Conservation (phyloP, 2,113 vertebrate species). For the Psophia crepitans region DNA sequence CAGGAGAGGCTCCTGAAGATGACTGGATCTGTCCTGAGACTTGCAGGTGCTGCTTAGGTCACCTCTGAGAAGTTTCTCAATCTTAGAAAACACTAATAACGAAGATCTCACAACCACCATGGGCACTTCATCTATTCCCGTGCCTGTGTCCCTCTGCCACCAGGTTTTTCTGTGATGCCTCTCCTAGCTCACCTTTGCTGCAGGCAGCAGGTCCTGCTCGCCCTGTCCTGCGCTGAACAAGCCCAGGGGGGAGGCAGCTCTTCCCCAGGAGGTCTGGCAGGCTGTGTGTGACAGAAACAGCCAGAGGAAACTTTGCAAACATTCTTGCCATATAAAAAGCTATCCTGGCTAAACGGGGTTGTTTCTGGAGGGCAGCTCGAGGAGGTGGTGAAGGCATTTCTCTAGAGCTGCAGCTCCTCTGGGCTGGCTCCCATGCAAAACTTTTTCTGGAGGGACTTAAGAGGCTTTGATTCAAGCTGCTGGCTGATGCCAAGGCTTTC, state of each 20-base stretch:
- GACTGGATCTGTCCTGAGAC: not conserved
- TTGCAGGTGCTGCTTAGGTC: not conserved
- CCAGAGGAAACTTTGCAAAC: not conserved
- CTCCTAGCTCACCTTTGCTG: not conserved
- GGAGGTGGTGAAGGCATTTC: not conserved
- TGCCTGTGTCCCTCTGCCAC: not conserved
- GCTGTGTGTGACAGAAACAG: not conserved
- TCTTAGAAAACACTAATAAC: not conserved
- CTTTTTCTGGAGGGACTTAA: not conserved
- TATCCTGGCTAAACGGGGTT: not conserved
- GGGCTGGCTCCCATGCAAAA: not conserved
- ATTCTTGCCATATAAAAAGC: accelerated
- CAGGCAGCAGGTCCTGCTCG: not conserved
- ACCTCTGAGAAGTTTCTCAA: not conserved
- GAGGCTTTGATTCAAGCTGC: not conserved
- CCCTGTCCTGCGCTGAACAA: not conserved
- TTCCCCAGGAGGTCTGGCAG: not conserved
- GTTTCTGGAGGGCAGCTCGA: not conserved
- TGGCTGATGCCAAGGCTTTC: not conserved
- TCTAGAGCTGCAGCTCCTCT: not conserved
- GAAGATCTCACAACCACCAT: not conserved
- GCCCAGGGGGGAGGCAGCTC: not conserved
- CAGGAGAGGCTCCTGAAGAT: not conserved
- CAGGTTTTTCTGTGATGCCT: no score
- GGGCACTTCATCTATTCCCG: not conserved